Base-by-base conservation (phyloP, 2,113 vertebrate species). In the Phalacrocorax aristotelis region DNA sequence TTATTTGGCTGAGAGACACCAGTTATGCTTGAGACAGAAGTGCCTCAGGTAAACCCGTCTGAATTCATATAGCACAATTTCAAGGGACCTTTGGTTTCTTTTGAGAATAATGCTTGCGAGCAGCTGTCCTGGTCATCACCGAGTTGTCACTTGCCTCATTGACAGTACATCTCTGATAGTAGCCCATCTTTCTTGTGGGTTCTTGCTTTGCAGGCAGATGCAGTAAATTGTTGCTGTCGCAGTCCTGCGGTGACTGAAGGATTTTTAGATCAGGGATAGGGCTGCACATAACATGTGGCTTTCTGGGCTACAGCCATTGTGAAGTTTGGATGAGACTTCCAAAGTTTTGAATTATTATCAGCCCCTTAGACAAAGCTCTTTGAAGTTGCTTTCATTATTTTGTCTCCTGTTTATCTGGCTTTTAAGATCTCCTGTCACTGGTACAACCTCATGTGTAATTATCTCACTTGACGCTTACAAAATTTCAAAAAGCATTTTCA, bases 151-250 rank as follows among this genome's bases (percentile, higher is more conserved):
- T 90, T 2, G 0, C 17, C 34, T 52, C 4, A 6, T 80, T 1
- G 1, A 18, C 38, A 15, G 20, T 23, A 17, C 0, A 0, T 34
- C 30, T 83, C 48, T 8, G 5, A 20, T 2, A 36, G n/a, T 2
- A 55, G 16, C n/a, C 18, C 44, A 8, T 60, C 23, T 64, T 81
- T 40, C 48, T 44, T 52, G 30, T 0, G 0, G 13, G 29, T 13
- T 81, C 42, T 81, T 83, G 51, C 11, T 52, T 51, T 17, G 55
- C 5, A 8, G 46, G 55, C 51, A 75, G 69, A 64, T 60, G 48
- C 60, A 30, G 9, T 44, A n/a, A 79, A 55, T 40, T 86, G 32
- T 9, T 83, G 22, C 4, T 54, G 34, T 65, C 11, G 5, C 34
- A 23, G 30, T 70, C 30, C 34, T 77, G 34, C 1, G 3, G 40